Base-by-base conservation (phyloP, 2,888 invertebrate genomes). In the Oasisia sp. region DNA sequence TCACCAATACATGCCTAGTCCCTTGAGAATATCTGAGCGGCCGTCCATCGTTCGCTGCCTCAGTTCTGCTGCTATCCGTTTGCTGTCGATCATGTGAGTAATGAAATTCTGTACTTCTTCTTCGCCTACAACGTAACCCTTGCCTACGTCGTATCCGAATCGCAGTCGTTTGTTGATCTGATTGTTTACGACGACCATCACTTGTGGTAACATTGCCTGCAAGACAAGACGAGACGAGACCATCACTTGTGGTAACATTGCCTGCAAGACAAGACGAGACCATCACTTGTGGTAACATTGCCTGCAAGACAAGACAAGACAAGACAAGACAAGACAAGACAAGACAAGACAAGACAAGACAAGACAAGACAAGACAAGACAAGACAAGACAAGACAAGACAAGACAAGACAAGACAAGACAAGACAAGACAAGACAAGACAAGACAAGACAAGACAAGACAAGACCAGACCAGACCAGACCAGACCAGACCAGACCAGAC, bases 61-160 rank as follows among this genome's bases (percentile, higher is more conserved):
- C 5, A 96, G 94, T 45, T 95, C 94, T 74, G 94, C 94, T 7
- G 95, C 94, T 19, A 97, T 96, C 90, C 95, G 95, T 27, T 94
- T 94, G 93, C 96, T 95, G 92, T 97, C 96, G 0, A 96, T 95
- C 94, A 97, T 95, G 94, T 97, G 97, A 0, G 97, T 97, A 0
- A 97, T 95, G 2, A 97, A 95, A 90, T 96, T 97, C 92, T 97
- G 96, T 0, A 97, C 97, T 93, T 97, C 97, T 93, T 97, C 97
- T 89, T 97, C 97, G 0, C 97, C 97, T 0, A 97, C 97, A 7
- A 97, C 97, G 93, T 97, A 97, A 7, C 97, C 97, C 74, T 92
- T 93, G 56, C 93, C 92, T n/a, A 97, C 97, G 93, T 97, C 97
- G 94, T 97, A 97, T 0, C 97, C 97, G 93, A 97, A 97, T 3